Evolutionary conservation across 2,888 invertebrate species (phyloP).

Genomic region (Nephrotoma appendiculata): DNA sequence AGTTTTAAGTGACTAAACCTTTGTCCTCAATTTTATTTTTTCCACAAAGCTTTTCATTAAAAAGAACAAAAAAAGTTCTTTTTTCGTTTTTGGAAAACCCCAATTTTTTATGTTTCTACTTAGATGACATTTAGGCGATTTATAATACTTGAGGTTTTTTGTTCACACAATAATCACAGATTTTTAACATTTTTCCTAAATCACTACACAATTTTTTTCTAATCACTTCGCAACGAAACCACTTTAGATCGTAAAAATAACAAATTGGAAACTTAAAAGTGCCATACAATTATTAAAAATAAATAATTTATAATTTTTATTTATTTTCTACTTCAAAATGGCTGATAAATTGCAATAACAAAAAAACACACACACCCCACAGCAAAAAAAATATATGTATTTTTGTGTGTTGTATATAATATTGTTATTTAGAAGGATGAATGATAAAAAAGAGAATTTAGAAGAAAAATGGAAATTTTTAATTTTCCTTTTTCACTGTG

Average conservation of each 20-base stretch:
- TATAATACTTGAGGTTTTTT: neutral
- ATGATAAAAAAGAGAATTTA: neutral
- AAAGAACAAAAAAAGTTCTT: neutral
- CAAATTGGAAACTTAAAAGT: neutral
- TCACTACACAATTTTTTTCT: neutral
- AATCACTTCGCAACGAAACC: neutral
- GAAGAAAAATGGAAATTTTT: neutral
- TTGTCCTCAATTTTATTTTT: neutral
- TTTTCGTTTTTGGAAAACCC: neutral
- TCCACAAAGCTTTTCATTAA: neutral
- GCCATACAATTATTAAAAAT: neutral
- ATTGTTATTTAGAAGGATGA: neutral
- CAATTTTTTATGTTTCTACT: neutral
- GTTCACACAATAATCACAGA: neutral
- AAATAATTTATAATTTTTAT: neutral
- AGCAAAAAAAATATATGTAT: neutral
- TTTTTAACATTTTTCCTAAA: neutral
- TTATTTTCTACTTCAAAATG: neutral
- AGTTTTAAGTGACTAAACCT: neutral
- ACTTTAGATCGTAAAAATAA: neutral
- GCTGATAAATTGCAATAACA: slow-evolving; percentile 4
- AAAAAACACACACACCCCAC: slow-evolving; percentile 1
- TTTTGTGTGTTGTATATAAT: neutral
- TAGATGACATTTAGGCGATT: slow-evolving; percentile 2
- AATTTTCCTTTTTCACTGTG: neutral